Percentiles rank a stretch among this genome's conserved stretches.
These are phyloP conservation scores for Tinamus guttatus DNA, from an alignment of 2,113 vertebrate genomes.

Conservation along the genomic window DNA sequence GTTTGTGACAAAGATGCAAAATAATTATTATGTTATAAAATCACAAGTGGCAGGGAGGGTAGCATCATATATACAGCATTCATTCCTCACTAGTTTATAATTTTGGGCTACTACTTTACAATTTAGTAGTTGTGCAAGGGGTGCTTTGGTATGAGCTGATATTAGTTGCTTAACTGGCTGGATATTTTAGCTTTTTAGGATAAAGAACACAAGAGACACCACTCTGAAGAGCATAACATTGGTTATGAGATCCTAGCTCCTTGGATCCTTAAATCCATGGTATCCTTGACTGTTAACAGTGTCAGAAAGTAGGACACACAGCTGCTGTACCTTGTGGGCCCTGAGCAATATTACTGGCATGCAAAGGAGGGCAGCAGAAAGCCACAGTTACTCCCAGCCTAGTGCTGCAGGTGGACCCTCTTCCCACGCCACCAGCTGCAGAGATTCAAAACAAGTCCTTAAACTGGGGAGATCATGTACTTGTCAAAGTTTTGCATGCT, in stretches of 20 bases:
- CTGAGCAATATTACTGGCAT: background rate
- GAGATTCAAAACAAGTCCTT: background rate
- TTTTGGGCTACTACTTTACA: background rate
- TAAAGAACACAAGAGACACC: background rate
- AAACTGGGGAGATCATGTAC: accelerated
- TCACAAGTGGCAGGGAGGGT: background rate
- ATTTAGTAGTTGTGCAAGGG: background rate
- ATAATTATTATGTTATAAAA: background rate
- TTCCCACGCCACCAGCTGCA: background rate
- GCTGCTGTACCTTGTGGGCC: background rate
- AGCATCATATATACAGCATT: accelerated
- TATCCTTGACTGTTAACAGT: background rate
- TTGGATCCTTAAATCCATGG: background rate
- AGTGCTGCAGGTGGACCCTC: background rate
- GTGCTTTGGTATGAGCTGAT: background rate
- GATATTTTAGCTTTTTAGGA: background rate
- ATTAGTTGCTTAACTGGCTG: background rate
- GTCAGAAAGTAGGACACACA: background rate
- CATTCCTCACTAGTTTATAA: background rate
- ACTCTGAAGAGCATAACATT: background rate
- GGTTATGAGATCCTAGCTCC: background rate
- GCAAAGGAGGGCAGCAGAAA: background rate
- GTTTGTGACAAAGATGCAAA: background rate
- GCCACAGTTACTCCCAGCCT: background rate
- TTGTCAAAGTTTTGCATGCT: background rate